phyloP scores from a whole-genome alignment of 2,888 invertebrate species.

The Dyspetes luteomarginatus region DNA sequence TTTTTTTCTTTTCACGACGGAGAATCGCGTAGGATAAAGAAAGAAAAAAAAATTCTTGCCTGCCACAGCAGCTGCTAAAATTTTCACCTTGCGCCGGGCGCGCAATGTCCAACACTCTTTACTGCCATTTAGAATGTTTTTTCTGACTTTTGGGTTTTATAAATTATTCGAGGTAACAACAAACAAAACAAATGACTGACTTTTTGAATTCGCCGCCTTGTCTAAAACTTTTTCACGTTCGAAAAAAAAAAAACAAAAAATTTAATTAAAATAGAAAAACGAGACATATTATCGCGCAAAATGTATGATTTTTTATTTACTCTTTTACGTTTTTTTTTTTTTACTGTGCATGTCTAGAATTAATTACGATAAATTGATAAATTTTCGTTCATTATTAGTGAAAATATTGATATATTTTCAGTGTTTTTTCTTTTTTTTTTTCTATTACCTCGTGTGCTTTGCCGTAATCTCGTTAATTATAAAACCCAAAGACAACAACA shows the following conservation, averaged over 20 bases:
- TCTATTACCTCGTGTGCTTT: constrained; percentile 32
- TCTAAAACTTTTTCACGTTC: constrained; percentile 7
- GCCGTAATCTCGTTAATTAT: constrained; percentile 70
- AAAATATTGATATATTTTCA: constrained; percentile 23
- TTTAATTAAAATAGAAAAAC: not conserved
- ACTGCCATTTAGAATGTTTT: constrained; percentile 81
- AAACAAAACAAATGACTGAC: constrained; percentile 49
- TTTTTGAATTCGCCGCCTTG: constrained; percentile 41
- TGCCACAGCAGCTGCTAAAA: constrained; percentile 77
- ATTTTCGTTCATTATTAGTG: constrained; percentile 40
- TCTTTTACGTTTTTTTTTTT: not conserved
- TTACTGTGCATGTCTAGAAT: constrained; percentile 31
- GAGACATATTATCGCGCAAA: constrained; percentile 41
- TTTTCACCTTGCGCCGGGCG: constrained; percentile 81
- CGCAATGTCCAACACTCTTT: constrained; percentile 81
- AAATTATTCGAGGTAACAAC: constrained; percentile 61
- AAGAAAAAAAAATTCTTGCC: constrained; percentile 70
- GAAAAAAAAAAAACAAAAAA: not conserved
- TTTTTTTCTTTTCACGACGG: constrained; percentile 7
- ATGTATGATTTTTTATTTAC: constrained; percentile 29
- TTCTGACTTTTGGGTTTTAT: constrained; percentile 77
- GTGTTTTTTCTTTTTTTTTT: constrained; percentile 37
- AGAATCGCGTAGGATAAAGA: constrained; percentile 20
- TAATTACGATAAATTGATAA: constrained; percentile 25
- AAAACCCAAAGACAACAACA: constrained; percentile 78